A percentile compares a stretch with the other conserved stretches of the same genome.
Conservation (phyloP, 1,140 invertebrate genomes). For the Coptotermes formosanus region DNA sequence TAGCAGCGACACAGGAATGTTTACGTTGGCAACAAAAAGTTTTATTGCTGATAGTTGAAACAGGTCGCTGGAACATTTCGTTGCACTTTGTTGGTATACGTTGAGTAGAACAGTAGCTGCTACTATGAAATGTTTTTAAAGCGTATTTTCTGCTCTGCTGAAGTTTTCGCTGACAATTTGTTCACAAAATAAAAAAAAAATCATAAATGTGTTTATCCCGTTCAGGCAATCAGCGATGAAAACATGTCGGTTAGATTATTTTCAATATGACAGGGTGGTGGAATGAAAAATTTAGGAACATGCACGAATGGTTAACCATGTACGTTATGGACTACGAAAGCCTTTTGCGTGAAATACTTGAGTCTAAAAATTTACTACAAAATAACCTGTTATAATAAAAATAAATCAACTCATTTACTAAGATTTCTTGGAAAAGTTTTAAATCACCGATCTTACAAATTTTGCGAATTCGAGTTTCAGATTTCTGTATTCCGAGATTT, state of each 20-base stretch:
- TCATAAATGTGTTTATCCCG: background rate
- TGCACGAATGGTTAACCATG: background rate
- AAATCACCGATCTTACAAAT: too few species aligned
- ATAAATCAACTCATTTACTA: too few species aligned
- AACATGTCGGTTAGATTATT: slow-evolving; percentile 1
- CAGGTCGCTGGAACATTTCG: background rate
- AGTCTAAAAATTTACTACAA: too few species aligned
- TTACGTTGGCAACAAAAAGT: slow-evolving; percentile 14
- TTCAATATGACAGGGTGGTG: background rate
- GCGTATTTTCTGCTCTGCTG: slow-evolving; percentile 10
- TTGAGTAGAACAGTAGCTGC: background rate
- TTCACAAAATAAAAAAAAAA: slow-evolving; percentile 5
- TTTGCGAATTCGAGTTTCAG: too few species aligned
- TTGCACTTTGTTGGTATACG: slow-evolving; percentile 1
- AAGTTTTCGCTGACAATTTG: background rate
- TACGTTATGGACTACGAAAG: background rate
- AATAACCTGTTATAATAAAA: too few species aligned
- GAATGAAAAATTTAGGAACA: background rate
- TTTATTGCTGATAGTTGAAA: slow-evolving; percentile 9
- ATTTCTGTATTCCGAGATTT: too few species aligned
- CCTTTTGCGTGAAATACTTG: too few species aligned
- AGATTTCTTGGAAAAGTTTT: too few species aligned
- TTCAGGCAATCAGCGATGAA: background rate
- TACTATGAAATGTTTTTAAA: slow-evolving; percentile 7
- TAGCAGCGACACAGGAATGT: slow-evolving; percentile 11